Conservation (phyloP, 2,888 invertebrate species). For the Autographa gamma region DNA sequence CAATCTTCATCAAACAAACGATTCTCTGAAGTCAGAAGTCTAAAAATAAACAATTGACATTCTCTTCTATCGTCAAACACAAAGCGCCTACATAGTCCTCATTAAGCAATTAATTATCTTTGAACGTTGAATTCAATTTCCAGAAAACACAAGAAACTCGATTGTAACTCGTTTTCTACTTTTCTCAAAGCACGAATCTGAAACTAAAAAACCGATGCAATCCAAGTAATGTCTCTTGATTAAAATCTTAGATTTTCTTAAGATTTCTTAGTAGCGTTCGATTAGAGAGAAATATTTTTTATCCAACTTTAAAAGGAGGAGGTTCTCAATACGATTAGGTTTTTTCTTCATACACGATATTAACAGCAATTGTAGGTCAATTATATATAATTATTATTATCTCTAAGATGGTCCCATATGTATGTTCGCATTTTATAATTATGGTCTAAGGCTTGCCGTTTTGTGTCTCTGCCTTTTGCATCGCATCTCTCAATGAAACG, state of each 20-base stretch:
- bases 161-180: conserved; percentile 40
- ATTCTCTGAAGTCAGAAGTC: background rate
- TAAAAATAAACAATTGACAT: background rate
- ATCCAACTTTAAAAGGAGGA: no score
- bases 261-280: background rate
- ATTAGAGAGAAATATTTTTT: background rate
- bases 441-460: no score
- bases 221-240: background rate
- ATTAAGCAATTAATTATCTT: conserved; percentile 28
- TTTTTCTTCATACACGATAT: no score
- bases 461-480: no score
- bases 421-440: no score
- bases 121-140: conserved; percentile 23
- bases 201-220: conserved; percentile 19
- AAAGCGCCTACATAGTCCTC: conserved; percentile 10
- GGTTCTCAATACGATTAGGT: no score
- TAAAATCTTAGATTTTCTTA: background rate
- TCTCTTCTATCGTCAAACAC: background rate
- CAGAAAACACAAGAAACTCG: conserved; percentile 30
- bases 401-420: no score
- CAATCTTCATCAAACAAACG: no score
- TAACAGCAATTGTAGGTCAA: no score
- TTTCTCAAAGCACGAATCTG: conserved; percentile 27
- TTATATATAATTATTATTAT: no score
- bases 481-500: no score